Conservation (phyloP, 2,797 vertebrate species). For the Sus cebifrons region DNA sequence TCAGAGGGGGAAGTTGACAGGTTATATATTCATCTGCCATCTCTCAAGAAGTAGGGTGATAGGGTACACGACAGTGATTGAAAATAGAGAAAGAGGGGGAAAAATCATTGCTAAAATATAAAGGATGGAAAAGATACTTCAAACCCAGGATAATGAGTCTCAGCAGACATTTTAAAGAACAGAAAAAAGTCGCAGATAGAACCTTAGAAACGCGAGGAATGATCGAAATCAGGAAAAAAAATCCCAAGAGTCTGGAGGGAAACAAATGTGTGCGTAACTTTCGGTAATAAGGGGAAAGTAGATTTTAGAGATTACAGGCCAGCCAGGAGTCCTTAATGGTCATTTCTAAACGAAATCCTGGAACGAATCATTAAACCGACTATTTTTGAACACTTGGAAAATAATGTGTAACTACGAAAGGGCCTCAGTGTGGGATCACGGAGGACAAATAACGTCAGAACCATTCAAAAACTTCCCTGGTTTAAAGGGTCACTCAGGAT, state of each 20-base stretch:
- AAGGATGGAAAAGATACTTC: background rate
- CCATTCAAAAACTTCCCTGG: background rate
- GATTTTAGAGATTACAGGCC: conserved; percentile 25
- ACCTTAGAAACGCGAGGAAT: background rate
- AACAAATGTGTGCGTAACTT: background rate
- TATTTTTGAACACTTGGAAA: conserved; percentile 57
- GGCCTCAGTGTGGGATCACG: background rate
- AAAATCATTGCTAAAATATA: background rate
- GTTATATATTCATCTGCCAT: background rate
- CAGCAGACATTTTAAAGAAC: background rate
- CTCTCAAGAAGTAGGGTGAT: background rate
- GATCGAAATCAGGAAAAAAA: background rate
- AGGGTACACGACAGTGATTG: background rate
- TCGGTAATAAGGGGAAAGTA: background rate
- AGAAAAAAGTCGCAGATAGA: background rate
- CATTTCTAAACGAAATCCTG: conserved; percentile 24
- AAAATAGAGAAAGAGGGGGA: background rate
- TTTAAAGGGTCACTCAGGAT: background rate
- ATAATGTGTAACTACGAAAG: conserved; percentile 12
- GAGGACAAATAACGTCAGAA: conserved; percentile 28
- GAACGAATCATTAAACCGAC: conserved; percentile 45
- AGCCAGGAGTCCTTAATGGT: background rate
- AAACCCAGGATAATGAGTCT: conserved; percentile 6
- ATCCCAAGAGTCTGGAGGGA: background rate
- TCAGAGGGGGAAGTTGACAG: background rate